Conservation (phyloP, 2,797 vertebrate genomes). For the Botia kubotai region DNA sequence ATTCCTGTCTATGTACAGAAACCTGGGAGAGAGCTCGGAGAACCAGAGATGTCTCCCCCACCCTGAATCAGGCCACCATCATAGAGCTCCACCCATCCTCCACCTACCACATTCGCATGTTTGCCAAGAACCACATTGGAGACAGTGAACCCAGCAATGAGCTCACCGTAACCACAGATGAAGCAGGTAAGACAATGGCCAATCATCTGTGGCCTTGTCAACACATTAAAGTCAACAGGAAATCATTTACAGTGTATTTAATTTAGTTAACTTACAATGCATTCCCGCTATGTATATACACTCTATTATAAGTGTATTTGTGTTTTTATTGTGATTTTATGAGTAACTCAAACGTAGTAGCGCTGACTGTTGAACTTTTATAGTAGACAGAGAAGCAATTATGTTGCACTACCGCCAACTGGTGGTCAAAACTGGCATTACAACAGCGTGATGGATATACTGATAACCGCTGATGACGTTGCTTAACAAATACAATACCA, state of each 20-base stretch:
- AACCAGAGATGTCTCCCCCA: slow-evolving; percentile 98
- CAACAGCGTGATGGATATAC: neutral
- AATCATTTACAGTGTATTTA: no score
- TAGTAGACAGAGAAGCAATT: neutral
- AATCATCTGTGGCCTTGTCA: neutral
- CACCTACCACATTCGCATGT: slow-evolving; percentile 99
- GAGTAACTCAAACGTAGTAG: neutral
- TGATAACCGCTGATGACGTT: neutral
- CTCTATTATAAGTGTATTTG: no score
- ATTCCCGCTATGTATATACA: no score
- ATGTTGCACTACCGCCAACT: slow-evolving; percentile 15
- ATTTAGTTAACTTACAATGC: no score
- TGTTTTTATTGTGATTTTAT: neutral
- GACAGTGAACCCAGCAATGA: slow-evolving; percentile 98
- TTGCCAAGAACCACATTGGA: slow-evolving; percentile 97
- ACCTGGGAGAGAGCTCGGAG: slow-evolving; percentile 98
- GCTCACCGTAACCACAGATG: slow-evolving; percentile 95
- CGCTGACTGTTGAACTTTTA: neutral
- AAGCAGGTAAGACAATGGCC: slow-evolving; percentile 84
- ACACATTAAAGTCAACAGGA: no score
- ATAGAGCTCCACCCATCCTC: slow-evolving; percentile 98
- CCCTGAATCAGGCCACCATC: slow-evolving; percentile 98
- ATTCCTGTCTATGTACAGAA: slow-evolving; percentile 74
- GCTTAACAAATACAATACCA: neutral
- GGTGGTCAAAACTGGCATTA: slow-evolving; percentile 23